phyloP scores from a whole-genome alignment of 1,140 invertebrate genomes.

The Cataglyphis hispanica region DNA sequence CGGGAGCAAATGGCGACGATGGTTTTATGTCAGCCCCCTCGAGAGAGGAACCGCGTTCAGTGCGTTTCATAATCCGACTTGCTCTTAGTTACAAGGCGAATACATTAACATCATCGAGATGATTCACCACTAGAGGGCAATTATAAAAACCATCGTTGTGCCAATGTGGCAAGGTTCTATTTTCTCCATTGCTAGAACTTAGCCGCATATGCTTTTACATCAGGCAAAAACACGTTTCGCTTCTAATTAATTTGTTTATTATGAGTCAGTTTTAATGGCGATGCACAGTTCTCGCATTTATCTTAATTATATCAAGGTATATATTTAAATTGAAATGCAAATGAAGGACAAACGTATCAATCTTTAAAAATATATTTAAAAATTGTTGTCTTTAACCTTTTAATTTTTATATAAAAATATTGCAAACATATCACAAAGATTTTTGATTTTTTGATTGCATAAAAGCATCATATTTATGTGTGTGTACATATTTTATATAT shows the following conservation, averaged over 20 bases:
- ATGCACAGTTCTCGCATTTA: background rate
- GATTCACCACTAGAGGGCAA: background rate
- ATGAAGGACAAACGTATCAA: background rate
- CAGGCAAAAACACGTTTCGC: background rate
- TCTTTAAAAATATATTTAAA: too few species aligned
- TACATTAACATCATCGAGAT: slow-evolving; percentile 1
- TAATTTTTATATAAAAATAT: too few species aligned
- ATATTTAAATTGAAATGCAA: background rate
- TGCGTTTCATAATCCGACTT: background rate
- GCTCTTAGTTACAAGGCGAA: background rate
- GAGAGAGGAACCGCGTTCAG: background rate
- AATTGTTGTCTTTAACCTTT: too few species aligned
- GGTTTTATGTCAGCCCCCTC: background rate
- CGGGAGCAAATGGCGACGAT: background rate
- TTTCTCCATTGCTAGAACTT: background rate
- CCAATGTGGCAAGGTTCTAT: background rate
- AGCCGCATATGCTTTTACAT: background rate
- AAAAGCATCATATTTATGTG: too few species aligned
- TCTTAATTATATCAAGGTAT: slow-evolving; percentile 37
- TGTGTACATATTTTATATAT: too few species aligned
- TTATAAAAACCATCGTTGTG: slow-evolving; percentile 36
- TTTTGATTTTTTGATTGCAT: too few species aligned
- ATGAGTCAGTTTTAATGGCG: slow-evolving; percentile 25
- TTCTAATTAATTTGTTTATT: slow-evolving; percentile 46
- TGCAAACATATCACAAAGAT: too few species aligned